Evolutionary conservation across 53 echinoderm and acorn worm genomes (phyloP).

Genomic region (Mesocentrotus franciscanus): DNA sequence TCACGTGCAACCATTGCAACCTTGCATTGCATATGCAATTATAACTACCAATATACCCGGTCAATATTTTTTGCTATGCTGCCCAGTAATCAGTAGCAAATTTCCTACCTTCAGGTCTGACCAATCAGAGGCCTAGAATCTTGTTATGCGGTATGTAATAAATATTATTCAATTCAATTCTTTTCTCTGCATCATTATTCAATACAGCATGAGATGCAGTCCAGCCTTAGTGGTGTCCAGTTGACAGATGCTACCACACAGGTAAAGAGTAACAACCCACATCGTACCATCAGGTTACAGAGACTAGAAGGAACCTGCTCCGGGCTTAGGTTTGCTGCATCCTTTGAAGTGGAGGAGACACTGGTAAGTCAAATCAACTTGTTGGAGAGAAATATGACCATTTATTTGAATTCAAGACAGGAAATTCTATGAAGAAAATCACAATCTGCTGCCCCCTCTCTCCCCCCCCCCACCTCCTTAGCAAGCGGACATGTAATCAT

Average conservation of each 20-base stretch:
- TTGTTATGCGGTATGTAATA: too few species aligned
- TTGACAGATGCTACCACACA: constrained; percentile 71
- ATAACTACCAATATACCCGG: too few species aligned
- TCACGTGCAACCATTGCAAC: too few species aligned
- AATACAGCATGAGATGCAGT: constrained; percentile 69
- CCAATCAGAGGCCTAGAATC: too few species aligned
- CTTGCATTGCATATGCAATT: too few species aligned
- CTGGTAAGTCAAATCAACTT: constrained; percentile 53
- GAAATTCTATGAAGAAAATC: background rate
- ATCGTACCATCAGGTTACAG: constrained; percentile 65
- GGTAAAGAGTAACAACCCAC: constrained; percentile 64
- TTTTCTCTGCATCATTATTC: background rate
- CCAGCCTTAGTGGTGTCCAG: constrained; percentile 71
- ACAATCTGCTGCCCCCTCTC: background rate
- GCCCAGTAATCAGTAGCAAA: too few species aligned
- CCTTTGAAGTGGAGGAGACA: constrained; percentile 71
- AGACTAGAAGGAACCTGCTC: constrained; percentile 73
- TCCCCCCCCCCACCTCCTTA: background rate
- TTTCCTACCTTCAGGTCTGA: too few species aligned
- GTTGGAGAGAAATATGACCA: background rate
- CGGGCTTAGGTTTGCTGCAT: constrained; percentile 69
- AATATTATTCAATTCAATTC: background rate
- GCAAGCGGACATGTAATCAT: background rate
- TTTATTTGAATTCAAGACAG: background rate
- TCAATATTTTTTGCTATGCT: too few species aligned